A percentile compares a stretch with the other conserved stretches of the same genome.
Evolutionary conservation across 1,140 invertebrate genomes (phyloP).

Genomic region (Oppia nitens): DNA sequence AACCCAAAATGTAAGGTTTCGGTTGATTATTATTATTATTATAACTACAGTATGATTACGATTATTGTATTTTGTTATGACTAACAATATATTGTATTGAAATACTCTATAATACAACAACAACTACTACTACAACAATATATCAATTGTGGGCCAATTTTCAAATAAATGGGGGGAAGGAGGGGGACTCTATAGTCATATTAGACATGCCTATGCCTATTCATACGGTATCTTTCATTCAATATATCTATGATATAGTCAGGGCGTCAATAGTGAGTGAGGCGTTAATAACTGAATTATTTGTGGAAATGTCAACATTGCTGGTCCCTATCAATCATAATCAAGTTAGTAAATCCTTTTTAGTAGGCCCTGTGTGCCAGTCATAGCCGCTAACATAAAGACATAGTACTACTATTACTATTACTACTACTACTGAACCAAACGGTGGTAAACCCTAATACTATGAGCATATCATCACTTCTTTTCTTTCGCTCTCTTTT

Average conservation of each 20-base stretch:
- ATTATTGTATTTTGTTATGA: too few species aligned
- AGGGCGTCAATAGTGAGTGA: constrained; percentile 1
- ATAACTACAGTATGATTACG: too few species aligned
- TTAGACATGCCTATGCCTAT: too few species aligned
- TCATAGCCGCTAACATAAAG: neutral
- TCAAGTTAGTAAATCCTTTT: constrained; percentile 11
- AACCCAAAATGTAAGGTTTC: too few species aligned
- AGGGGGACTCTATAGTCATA: too few species aligned
- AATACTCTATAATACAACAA: too few species aligned
- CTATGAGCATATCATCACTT: neutral
- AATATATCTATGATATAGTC: too few species aligned
- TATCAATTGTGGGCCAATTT: neutral
- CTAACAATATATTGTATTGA: too few species aligned
- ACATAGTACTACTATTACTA: neutral
- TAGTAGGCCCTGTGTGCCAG: neutral
- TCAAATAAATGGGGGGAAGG: too few species aligned
- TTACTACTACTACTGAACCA: neutral
- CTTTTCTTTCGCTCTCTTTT: neutral
- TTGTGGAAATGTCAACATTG: constrained; percentile 15
- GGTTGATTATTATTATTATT: neutral
- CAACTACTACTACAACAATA: neutral
- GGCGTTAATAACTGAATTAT: constrained; percentile 18
- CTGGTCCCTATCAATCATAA: constrained; percentile 18
- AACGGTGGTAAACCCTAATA: neutral
- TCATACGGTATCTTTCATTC: too few species aligned